phyloP scores from a whole-genome alignment of 2,888 invertebrate species.

The Platycheirus albimanus region DNA sequence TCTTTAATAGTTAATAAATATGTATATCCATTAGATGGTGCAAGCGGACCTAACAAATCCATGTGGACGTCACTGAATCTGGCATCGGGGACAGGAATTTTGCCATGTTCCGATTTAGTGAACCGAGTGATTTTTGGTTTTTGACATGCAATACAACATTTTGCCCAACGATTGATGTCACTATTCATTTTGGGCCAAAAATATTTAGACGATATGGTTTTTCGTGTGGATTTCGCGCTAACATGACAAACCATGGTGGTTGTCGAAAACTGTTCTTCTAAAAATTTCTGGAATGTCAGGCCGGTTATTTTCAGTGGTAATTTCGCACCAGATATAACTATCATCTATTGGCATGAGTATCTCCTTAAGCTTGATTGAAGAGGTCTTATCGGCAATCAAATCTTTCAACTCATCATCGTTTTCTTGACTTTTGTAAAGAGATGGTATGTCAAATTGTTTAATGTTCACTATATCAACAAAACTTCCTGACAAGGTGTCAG shows the following conservation, averaged over 20 bases:
- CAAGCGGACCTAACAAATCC: background rate
- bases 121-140: background rate
- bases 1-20: background rate
- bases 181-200: background rate
- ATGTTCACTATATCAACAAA: background rate
- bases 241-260: background rate
- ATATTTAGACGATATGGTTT: constrained; percentile 3
- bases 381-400: background rate
- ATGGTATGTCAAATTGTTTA: background rate
- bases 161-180: constrained; percentile 9
- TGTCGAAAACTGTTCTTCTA: no score
- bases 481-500: constrained; percentile 1
- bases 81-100: background rate
- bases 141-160: constrained; percentile 1
- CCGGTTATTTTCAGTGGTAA: background rate
- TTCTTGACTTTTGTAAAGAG: constrained; percentile 2
- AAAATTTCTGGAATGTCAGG: background rate
- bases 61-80: background rate
- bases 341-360: background rate
- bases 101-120: constrained; percentile 1
- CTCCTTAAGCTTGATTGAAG: background rate
- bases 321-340: background rate
- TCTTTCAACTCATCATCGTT: background rate
- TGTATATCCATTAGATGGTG: constrained; percentile 1
- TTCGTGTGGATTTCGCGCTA: background rate